Evolutionary conservation across 2,797 vertebrate species (phyloP).

Genomic region (Centropyge bicolor): DNA sequence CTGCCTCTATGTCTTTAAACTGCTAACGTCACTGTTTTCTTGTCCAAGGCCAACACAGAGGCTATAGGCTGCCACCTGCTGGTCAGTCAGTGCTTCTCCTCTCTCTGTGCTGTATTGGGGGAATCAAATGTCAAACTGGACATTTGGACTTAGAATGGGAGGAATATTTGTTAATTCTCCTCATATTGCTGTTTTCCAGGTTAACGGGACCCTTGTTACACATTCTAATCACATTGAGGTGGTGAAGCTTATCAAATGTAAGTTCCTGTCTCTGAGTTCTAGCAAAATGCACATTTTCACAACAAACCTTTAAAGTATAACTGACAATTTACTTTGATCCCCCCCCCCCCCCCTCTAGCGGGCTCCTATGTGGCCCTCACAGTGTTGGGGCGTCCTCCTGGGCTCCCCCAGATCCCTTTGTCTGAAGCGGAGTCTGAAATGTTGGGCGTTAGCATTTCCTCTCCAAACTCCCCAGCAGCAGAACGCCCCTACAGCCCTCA

Average conservation of each 20-base stretch:
- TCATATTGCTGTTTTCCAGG: conserved; percentile 80
- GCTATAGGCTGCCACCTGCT: conserved; percentile 81
- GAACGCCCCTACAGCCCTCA: conserved; percentile 83
- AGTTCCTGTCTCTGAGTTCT: conserved; percentile 71
- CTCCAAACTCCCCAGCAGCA: conserved; percentile 89
- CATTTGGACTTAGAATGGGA: not conserved
- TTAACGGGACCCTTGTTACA: conserved; percentile 96
- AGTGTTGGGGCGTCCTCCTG: conserved; percentile 94
- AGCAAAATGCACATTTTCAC: not conserved
- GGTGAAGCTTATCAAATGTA: conserved; percentile 97
- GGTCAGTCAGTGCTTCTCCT: conserved; percentile 46
- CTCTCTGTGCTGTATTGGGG: not conserved
- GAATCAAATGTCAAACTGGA: not conserved
- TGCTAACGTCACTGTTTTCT: conserved; percentile 30
- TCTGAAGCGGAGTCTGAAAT: conserved; percentile 91
- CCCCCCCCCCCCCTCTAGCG: conserved; percentile 84
- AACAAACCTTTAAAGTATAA: not conserved
- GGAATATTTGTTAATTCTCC: not conserved
- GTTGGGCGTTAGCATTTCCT: conserved; percentile 84
- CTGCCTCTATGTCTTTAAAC: conserved; percentile 38
- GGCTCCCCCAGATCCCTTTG: conserved; percentile 93
- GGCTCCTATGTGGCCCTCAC: conserved; percentile 98
- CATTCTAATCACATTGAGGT: conserved; percentile 97
- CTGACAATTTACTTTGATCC: not conserved
- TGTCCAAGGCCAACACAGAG: conserved; percentile 19